A percentile compares a stretch with the other conserved stretches of the same genome.
phyloP scores from a whole-genome alignment of 2,888 invertebrate genomes.

The Neria commutata region DNA sequence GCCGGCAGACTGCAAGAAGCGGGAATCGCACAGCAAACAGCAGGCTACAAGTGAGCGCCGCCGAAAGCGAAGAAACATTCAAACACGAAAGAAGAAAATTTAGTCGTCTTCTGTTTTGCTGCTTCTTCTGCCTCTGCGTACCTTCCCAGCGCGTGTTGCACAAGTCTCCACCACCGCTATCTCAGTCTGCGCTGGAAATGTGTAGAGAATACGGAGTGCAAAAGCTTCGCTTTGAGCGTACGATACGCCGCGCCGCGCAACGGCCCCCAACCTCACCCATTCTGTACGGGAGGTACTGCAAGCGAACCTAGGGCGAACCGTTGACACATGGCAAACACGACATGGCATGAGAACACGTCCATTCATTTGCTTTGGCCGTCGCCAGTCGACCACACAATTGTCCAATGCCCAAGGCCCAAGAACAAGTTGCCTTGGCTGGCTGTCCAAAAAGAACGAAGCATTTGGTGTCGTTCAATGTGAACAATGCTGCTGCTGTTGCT shows the following conservation, averaged over 20 bases:
- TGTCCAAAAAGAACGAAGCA: not conserved
- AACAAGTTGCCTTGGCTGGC: too few relatives aligned
- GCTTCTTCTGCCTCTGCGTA: conserved; percentile 2
- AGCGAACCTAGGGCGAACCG: too few relatives aligned
- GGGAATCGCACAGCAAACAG: conserved; percentile 2
- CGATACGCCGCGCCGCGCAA: too few relatives aligned
- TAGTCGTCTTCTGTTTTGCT: conserved; percentile 17
- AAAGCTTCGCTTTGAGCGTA: not conserved
- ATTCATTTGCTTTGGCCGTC: too few relatives aligned
- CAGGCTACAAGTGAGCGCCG: conserved; percentile 2
- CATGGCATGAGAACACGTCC: too few relatives aligned
- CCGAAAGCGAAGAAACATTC: conserved; percentile 22
- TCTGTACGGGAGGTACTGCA: too few relatives aligned
- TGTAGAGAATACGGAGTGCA: too few relatives aligned
- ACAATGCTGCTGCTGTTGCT: conserved; percentile 8
- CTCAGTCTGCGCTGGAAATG: too few relatives aligned
- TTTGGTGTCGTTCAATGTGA: too few relatives aligned
- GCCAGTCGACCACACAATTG: too few relatives aligned
- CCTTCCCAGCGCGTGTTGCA: not conserved
- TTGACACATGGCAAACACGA: too few relatives aligned
- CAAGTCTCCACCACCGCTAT: conserved; percentile 27
- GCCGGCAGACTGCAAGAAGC: not conserved
- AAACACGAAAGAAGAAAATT: conserved; percentile 9
- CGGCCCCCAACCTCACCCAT: not conserved
- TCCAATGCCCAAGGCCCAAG: not conserved